Evolutionary conservation across 37 sponge, comb jelly and placozoan genomes (phyloP), one percentile per base, ranked within the genome.

Genomic region (Ephydatia muelleri): DNA sequence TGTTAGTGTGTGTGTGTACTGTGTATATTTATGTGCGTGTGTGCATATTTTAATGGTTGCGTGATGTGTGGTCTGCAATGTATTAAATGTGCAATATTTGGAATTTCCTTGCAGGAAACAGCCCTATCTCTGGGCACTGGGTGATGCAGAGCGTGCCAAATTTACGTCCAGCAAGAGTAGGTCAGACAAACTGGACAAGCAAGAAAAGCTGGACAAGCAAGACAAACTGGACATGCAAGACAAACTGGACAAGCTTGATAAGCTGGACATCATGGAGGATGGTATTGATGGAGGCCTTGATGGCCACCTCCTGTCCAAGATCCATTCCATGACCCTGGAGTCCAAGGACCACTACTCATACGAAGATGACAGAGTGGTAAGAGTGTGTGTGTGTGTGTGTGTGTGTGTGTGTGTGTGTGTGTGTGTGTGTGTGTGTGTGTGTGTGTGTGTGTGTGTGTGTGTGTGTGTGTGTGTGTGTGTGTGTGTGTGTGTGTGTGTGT

Each of bases 271-370:
- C 29, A 75, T 87, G 40, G 83, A 88, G n/a, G 87, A 57, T 21
- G 16, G 57, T 14, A 16, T 14, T 57, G 57, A 57, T 57, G 57
- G 57, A 11, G 57, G 47, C 6, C 47, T 57, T 57, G 57, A 57
- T 57, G 72, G 83, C 0, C 88, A 82, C 49, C 82, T 88, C 83
- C 70, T 88, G 29, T 76, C 64, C 49, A 88, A 88, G 78, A 82
- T 88, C 34, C 27, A 82, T 43, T 70, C 72, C 35, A 76, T 84
- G 68, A 36, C 16, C 21, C 43, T 87, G 87, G 76, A 39, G 22
- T 40, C 30, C 22, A 78, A 88, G 67, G 65, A 76, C 23, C 72
- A 57, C 57, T 57, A 57, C 57, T 57, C 57, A 21, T 57, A 14
- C 16, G 57, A 57, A 16, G 26, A 49, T 29, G 57, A 57, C 16